A percentile compares a stretch with the other conserved stretches of the same genome.
Evolutionary conservation across 2,888 invertebrate genomes (phyloP).

Genomic region (Heliothis peltigera): DNA sequence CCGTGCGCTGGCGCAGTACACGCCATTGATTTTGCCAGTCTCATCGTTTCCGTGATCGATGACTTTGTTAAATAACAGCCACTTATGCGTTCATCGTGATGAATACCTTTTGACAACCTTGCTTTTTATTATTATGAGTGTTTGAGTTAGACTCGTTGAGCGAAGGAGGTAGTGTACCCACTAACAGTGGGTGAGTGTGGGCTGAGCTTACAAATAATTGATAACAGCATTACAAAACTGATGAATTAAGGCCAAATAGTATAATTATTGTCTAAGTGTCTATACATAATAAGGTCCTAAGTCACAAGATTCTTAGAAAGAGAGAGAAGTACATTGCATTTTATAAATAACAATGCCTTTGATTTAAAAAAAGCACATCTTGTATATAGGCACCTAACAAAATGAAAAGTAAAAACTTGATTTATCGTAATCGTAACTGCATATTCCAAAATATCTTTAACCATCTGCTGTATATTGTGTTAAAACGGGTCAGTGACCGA

Average conservation of each 20-base stretch:
- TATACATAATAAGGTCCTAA: no score
- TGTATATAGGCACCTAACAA: no score
- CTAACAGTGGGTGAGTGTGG: slow-evolving; percentile 11
- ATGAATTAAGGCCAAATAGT: neutral
- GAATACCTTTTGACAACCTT: slow-evolving; percentile 44
- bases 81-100: slow-evolving; percentile 56
- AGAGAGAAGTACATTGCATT: no score
- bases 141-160: slow-evolving; percentile 15
- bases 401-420: no score
- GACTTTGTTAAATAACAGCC: slow-evolving; percentile 60
- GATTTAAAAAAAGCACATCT: no score
- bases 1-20: slow-evolving; percentile 27
- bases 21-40: slow-evolving; percentile 58
- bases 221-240: neutral
- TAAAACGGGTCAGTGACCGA: slow-evolving; percentile 16
- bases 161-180: neutral
- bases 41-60: slow-evolving; percentile 66
- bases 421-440: neutral
- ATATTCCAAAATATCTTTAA: neutral
- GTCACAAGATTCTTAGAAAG: no score
- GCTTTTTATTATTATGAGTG: slow-evolving; percentile 40
- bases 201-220: neutral
- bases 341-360: no score
- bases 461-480: neutral
- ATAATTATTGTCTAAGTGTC: neutral